Percentiles rank a stretch among this genome's conserved stretches.
phyloP scores from a whole-genome alignment of 1,140 invertebrate genomes.

The Ditylenchus dipsaci region DNA sequence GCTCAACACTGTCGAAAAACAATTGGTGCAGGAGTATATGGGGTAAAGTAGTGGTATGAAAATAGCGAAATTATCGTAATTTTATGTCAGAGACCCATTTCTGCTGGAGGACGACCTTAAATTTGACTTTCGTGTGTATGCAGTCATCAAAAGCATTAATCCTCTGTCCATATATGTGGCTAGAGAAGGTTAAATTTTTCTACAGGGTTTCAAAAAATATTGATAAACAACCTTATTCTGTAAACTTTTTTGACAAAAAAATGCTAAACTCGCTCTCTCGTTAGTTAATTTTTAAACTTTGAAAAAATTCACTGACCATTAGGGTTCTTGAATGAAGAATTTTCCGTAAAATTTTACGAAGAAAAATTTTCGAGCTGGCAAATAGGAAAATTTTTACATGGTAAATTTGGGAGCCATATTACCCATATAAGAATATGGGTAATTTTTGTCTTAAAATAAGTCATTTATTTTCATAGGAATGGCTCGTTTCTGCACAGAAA shows the following conservation, averaged over 20 bases:
- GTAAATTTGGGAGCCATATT: too few species aligned
- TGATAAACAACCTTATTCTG: neutral
- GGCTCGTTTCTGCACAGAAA: conserved; percentile 61
- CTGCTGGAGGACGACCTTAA: conserved; percentile 61
- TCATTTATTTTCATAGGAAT: conserved; percentile 47
- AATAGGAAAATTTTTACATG: too few species aligned
- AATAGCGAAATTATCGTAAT: neutral
- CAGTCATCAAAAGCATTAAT: conserved; percentile 60
- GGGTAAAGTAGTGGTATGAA: conserved; percentile 33
- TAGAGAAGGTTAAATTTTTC: conserved; percentile 59
- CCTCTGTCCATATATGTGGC: conserved; percentile 62
- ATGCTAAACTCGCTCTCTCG: too few species aligned
- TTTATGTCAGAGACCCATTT: conserved; percentile 56
- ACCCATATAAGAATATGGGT: too few species aligned
- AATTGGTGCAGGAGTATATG: conserved; percentile 61
- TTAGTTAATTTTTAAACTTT: too few species aligned
- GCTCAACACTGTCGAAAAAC: conserved; percentile 35
- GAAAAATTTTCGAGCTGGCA: too few species aligned
- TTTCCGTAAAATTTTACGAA: too few species aligned
- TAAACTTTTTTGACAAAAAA: too few species aligned
- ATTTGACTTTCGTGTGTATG: conserved; percentile 63
- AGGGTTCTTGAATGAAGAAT: too few species aligned
- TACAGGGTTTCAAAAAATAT: neutral
- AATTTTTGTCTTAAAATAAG: neutral
- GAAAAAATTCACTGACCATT: too few species aligned